These are phyloP conservation scores for Intellagama lesueurii DNA, from an alignment of 2,797 vertebrate genomes.

Conservation along the genomic window DNA sequence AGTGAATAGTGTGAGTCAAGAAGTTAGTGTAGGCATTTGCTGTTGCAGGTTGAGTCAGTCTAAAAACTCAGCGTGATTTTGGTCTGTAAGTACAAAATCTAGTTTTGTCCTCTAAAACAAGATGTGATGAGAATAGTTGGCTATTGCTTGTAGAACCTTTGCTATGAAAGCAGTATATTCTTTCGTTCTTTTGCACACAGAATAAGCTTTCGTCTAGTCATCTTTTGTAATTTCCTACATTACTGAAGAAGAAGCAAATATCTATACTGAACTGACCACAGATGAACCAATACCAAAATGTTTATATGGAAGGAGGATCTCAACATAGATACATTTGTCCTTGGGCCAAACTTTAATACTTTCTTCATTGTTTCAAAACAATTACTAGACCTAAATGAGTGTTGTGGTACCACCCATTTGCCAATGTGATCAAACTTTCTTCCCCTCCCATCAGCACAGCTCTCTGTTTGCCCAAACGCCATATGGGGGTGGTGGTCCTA, in stretches of 20 bases:
- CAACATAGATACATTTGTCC: neutral
- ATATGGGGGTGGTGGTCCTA: no score
- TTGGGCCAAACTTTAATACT: neutral
- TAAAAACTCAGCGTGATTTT: no score
- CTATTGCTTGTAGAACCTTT: neutral
- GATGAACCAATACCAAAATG: neutral
- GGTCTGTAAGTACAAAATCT: neutral
- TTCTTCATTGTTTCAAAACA: no score
- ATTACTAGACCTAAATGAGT: no score
- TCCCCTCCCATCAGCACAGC: no score
- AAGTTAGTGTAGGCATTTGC: neutral
- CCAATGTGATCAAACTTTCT: no score
- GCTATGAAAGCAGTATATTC: neutral
- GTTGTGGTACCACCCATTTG: no score
- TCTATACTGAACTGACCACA: neutral
- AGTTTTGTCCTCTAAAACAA: neutral
- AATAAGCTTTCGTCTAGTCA: neutral
- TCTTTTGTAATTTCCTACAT: neutral
- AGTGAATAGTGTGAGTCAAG: no score
- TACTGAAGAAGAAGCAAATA: constrained; percentile 6
- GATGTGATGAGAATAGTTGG: neutral
- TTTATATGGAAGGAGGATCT: neutral
- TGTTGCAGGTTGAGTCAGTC: neutral
- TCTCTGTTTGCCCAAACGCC: no score
- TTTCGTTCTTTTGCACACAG: neutral